These are phyloP conservation scores for Sisyra nigra DNA, from an alignment of 2,888 invertebrate genomes.

Conservation along the genomic window DNA sequence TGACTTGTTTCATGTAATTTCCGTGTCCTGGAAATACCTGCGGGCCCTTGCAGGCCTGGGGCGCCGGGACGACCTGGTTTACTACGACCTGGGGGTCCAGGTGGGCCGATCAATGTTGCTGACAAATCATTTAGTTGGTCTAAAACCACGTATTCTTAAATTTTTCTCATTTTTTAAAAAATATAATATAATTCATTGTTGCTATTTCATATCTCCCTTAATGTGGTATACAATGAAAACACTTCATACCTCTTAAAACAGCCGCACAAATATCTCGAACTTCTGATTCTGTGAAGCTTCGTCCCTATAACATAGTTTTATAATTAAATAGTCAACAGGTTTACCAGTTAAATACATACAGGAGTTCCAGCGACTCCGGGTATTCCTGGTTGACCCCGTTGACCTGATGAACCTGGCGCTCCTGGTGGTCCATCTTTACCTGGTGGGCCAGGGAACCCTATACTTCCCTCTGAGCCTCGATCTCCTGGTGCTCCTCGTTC, in stretches of 20 bases:
- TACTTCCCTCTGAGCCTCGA: constrained; percentile 35
- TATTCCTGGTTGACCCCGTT: constrained; percentile 39
- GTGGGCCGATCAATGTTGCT: constrained; percentile 41
- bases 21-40: constrained; percentile 31
- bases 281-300: constrained; percentile 52
- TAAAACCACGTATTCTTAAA: constrained; percentile 21
- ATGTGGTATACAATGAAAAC: not conserved
- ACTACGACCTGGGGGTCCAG: constrained; percentile 47
- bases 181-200: not conserved
- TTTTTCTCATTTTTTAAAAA: not conserved
- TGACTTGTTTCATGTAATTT: constrained; percentile 10
- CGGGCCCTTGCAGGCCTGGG: constrained; percentile 49
- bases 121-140: constrained; percentile 60
- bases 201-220: not conserved
- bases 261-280: constrained; percentile 66
- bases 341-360: constrained; percentile 27
- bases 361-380: constrained; percentile 41
- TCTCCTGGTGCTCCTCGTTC: constrained; percentile 38
- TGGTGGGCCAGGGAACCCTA: constrained; percentile 38
- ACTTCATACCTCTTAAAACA: constrained; percentile 51
- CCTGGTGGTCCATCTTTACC: constrained; percentile 41
- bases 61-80: constrained; percentile 53
- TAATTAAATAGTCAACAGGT: not conserved
- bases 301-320: constrained; percentile 31
- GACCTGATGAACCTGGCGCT: constrained; percentile 37